phyloP scores from a whole-genome alignment of 2,113 vertebrate species.

The Pluvialis apricaria region DNA sequence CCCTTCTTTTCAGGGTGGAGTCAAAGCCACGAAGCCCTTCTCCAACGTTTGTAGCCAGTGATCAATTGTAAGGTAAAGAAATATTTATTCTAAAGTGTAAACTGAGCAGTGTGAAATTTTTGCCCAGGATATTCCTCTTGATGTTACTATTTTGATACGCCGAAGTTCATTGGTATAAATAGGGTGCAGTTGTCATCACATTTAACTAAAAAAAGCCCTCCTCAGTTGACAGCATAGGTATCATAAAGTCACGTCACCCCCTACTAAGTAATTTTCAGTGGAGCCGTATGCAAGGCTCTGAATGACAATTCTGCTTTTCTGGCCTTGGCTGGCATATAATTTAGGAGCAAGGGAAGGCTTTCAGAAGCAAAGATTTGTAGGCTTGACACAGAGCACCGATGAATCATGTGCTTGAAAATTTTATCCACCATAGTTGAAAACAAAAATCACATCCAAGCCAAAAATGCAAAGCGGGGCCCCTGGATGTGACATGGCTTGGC shows the following conservation, averaged over 20 bases:
- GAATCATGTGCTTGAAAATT: conserved; percentile 33
- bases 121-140: conserved; percentile 45
- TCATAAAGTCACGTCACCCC: conserved; percentile 25
- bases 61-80: conserved; percentile 45
- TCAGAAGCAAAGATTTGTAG: conserved; percentile 19
- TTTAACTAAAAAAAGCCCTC: conserved; percentile 46
- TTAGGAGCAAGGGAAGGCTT: neutral
- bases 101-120: conserved; percentile 24
- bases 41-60: neutral
- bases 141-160: conserved; percentile 62
- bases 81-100: conserved; percentile 64
- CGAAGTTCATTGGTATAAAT: conserved; percentile 70
- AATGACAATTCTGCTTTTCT: neutral
- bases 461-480: conserved; percentile 37
- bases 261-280: neutral
- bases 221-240: conserved; percentile 46
- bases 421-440: conserved; percentile 34
- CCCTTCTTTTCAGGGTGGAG: neutral
- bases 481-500: conserved; percentile 68
- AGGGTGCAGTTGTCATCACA: conserved; percentile 69
- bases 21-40: neutral
- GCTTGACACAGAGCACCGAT: neutral
- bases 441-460: conserved; percentile 40
- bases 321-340: neutral
- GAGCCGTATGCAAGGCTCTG: neutral